A percentile compares a stretch with the other conserved stretches of the same genome.
Evolutionary conservation across 1,140 invertebrate species (phyloP).

Genomic region (Neodiprion virginianus): DNA sequence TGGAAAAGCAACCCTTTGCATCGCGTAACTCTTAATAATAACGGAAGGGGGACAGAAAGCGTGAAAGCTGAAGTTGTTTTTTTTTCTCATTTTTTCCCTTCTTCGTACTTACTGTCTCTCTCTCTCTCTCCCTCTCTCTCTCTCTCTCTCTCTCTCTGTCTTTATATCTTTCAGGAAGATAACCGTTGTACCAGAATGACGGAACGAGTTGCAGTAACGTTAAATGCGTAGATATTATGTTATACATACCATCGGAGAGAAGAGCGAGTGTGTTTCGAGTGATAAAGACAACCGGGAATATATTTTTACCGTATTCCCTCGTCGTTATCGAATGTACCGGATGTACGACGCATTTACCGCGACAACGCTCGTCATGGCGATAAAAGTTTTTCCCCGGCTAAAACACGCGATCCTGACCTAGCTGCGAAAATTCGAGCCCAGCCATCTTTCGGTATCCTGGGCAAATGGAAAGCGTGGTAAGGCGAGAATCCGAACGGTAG

Average conservation of each 20-base stretch:
- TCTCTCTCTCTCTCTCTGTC: constrained; percentile 22
- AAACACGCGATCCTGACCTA: too few species aligned
- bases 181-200: background rate
- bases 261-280: background rate
- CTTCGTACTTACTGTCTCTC: constrained; percentile 15
- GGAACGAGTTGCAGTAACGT: background rate
- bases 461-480: too few species aligned
- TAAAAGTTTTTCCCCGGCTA: too few species aligned
- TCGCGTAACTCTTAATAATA: background rate
- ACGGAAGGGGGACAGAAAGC: background rate
- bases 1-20: background rate
- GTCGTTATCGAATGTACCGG: background rate
- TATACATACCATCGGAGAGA: background rate
- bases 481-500: constrained; percentile 21
- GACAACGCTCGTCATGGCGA: too few species aligned
- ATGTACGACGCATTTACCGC: background rate
- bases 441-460: too few species aligned
- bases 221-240: background rate
- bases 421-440: too few species aligned
- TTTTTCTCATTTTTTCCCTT: too few species aligned
- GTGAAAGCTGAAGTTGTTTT: background rate
- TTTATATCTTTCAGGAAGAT: constrained; percentile 12
- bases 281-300: constrained; percentile 2
- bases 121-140: constrained; percentile 21
- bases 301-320: background rate